A percentile compares a stretch with the other conserved stretches of the same genome.
Conservation (phyloP, 1,140 invertebrate genomes). For the Brachionus asplanchnoidis region DNA sequence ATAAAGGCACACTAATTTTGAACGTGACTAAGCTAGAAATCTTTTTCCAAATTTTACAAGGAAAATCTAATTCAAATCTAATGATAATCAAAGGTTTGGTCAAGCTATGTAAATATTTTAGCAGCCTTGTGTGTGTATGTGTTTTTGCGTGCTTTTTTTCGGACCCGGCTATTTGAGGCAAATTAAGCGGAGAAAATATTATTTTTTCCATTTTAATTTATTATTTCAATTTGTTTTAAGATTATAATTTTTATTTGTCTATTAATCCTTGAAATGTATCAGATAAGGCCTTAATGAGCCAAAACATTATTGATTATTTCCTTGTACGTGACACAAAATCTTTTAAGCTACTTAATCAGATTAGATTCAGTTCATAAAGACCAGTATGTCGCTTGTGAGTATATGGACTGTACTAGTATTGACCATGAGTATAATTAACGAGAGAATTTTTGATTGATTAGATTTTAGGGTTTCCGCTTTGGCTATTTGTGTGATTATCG, state of each 20-base stretch:
- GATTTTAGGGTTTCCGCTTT: not conserved
- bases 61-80: not conserved
- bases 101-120: not conserved
- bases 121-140: not conserved
- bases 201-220: not conserved
- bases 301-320: slow-evolving; percentile 13
- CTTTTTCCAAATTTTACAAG: not conserved
- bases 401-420: not conserved
- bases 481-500: not conserved
- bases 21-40: not conserved
- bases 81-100: slow-evolving; percentile 7
- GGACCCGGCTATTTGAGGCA: not conserved
- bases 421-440: not conserved
- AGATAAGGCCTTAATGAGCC: not conserved
- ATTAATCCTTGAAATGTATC: slow-evolving; percentile 28
- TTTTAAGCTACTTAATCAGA: slow-evolving; percentile 27
- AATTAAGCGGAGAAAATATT: not conserved
- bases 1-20: not conserved
- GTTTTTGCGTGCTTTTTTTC: not conserved
- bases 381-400: not conserved
- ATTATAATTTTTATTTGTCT: not conserved
- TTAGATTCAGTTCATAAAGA: slow-evolving; percentile 11
- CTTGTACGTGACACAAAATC: slow-evolving; percentile 20
- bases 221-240: slow-evolving; percentile 22
- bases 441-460: slow-evolving; percentile 27